A percentile compares a stretch with the other conserved stretches of the same genome.
Conservation (phyloP, 2,113 vertebrate species). For the Clarias batrachus region DNA sequence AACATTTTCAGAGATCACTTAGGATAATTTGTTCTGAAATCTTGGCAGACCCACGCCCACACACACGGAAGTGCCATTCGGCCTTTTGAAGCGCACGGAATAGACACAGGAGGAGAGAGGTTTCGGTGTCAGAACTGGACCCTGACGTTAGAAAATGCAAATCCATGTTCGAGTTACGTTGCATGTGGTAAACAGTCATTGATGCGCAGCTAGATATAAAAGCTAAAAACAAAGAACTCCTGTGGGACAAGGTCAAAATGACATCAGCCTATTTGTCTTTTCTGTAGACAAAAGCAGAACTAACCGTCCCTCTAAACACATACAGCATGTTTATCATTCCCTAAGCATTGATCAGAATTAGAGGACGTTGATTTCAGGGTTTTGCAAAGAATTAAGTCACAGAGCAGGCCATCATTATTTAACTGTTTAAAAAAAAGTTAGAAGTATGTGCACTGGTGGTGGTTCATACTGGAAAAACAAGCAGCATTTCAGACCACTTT, state of each 20-base stretch:
- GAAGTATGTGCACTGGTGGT: background rate
- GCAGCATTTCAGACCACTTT: background rate
- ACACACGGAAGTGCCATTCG: background rate
- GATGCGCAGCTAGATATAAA: background rate
- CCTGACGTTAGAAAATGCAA: background rate
- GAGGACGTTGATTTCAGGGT: background rate
- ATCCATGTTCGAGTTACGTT: background rate
- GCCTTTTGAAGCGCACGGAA: background rate
- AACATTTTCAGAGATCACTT: background rate
- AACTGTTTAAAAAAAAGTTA: background rate
- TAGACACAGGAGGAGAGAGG: background rate
- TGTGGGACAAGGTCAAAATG: background rate
- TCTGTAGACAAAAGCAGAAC: background rate
- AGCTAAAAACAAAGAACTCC: background rate
- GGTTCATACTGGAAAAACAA: background rate
- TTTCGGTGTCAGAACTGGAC: background rate
- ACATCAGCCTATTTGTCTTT: background rate
- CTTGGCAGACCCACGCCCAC: background rate
- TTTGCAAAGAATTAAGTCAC: background rate
- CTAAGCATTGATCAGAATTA: background rate
- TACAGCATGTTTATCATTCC: background rate
- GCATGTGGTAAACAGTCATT: constrained; percentile 7
- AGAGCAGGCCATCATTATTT: background rate
- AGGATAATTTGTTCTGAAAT: background rate
- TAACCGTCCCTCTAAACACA: background rate